Base-by-base conservation (phyloP, 2,797 vertebrate genomes). In the Rhinophrynus dorsalis region DNA sequence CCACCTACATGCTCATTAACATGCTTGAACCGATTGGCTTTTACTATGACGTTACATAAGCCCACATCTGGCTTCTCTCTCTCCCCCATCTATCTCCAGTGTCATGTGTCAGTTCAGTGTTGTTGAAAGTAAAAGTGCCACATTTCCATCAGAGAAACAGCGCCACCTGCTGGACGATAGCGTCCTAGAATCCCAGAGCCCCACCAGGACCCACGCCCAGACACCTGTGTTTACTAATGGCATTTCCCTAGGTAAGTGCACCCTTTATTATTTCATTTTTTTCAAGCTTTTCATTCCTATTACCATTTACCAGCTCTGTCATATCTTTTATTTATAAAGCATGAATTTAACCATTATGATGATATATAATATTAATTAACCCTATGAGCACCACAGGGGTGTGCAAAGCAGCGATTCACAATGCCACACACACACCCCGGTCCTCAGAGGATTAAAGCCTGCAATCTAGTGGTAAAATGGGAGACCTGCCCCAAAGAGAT, bases 151-250 rank as follows among this genome's bases (percentile, higher is more conserved):
- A 5, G 95, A 95, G 86, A 95, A 91, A 81, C 91, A 91, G 0
- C 91, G 96, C 74, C 96, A 98, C 79, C 92, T 98, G 75, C 91
- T 98, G 89, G 96, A 98, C 1, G 95, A 98, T 91, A 98, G 96
- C 1, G 95, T 98, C 77, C 82, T 98, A 76, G 96, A 98, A 82
- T 89, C 94, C 0, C 95, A 94, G 82, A 97, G 95, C 77, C 95
- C 95, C 0, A 87, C 85, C 48, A 89, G 89, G 11, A 85, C 85
- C 57, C 91, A 85, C 30, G 47, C 86, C 0, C 85, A 88, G 11
- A 65, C 81, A 63, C 65, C 88, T 0, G 88, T 85, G 0, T 83
- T 95, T 42, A 89, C 93, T 85, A 98, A 96, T 1, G 95, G 95
- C 33, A 79, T 95, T 42, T 94, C 94, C 21, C 61, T 90, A 81